Evolutionary conservation across 2,888 invertebrate species (phyloP), one percentile per base, ranked within the genome.

Genomic region (Phengaris arion): DNA sequence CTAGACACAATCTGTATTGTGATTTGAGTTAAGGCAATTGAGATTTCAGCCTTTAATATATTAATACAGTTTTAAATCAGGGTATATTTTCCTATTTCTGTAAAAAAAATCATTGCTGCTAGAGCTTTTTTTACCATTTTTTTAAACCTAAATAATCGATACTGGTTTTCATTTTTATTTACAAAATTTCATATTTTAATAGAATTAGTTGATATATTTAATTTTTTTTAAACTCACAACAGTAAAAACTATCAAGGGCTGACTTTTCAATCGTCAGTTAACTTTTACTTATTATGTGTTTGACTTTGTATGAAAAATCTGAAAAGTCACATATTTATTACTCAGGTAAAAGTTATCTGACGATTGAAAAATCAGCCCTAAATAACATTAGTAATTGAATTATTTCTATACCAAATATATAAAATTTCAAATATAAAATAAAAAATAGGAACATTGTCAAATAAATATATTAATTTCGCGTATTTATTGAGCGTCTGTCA

Each of bases 381-480:
- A 70, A 70, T 70, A 51, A 70, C 51, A 46, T 72, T 35, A 52
- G 12, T 52, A 72, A 72, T 72, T 54, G 22, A 51, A 72, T n/a
- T 54, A 52, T 52, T 72, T 35, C 35, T 12, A 52, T 52, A 54
- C 72, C 54, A 72, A 54, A 72, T 72, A 72, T 22, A 72, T 22
- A 54, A 12, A 7, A 13, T 72, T 22, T 70, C 22, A 52, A 70
- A 70, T 52, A 70, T 68, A 46, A 68, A 46, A 59, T 64, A 22
- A 64, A 69, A 72, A 35, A 52, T 72, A 72, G 72, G 72, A 72
- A 72, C 72, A 72, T 72, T 72, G 6, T 35, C 13, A 72, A 72
- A 72, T 12, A 22, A 72, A 54, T 72, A 72, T 48, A 2, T 59
- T 15, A 59, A 35, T 2, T 3, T 69, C n/a, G 48, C 9, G 48